Evolutionary conservation across 2,888 invertebrate genomes (phyloP).

Genomic region (Tiphia femorata): DNA sequence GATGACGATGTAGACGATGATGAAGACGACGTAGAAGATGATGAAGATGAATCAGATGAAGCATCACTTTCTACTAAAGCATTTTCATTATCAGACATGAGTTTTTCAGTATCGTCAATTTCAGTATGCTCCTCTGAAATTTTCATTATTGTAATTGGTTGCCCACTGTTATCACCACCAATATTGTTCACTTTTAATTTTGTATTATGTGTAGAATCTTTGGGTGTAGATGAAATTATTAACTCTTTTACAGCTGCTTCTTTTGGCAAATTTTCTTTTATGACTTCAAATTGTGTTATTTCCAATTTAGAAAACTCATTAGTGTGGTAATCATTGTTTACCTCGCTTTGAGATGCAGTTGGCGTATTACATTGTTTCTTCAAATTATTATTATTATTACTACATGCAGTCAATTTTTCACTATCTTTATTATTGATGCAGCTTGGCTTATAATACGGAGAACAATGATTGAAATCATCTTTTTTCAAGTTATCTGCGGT

Average conservation of each 20-base stretch:
- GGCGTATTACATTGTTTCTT: neutral
- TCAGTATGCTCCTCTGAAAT: neutral
- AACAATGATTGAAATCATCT: constrained; percentile 39
- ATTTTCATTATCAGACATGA: constrained; percentile 38
- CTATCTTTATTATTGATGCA: constrained; percentile 24
- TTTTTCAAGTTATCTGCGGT: constrained; percentile 40
- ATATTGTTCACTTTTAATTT: constrained; percentile 5
- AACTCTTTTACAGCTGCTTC: constrained; percentile 57
- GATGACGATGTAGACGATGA: too few species aligned
- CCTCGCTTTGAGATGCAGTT: neutral
- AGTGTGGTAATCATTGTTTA: neutral
- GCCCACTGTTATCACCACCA: neutral
- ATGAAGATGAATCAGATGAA: constrained; percentile 45
- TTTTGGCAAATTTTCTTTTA: constrained; percentile 59
- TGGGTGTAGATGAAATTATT: constrained; percentile 48
- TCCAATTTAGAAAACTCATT: constrained; percentile 36
- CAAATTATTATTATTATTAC: neutral
- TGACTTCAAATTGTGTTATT: constrained; percentile 62
- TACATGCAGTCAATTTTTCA: constrained; percentile 4
- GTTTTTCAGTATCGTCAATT: constrained; percentile 2
- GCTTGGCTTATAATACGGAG: constrained; percentile 57
- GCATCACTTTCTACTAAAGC: constrained; percentile 48
- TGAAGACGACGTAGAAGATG: constrained; percentile 47
- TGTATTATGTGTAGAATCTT: constrained; percentile 20
- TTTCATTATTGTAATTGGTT: neutral